phyloP scores from a whole-genome alignment of 2,797 vertebrate species.

The Phataginus tricuspis region DNA sequence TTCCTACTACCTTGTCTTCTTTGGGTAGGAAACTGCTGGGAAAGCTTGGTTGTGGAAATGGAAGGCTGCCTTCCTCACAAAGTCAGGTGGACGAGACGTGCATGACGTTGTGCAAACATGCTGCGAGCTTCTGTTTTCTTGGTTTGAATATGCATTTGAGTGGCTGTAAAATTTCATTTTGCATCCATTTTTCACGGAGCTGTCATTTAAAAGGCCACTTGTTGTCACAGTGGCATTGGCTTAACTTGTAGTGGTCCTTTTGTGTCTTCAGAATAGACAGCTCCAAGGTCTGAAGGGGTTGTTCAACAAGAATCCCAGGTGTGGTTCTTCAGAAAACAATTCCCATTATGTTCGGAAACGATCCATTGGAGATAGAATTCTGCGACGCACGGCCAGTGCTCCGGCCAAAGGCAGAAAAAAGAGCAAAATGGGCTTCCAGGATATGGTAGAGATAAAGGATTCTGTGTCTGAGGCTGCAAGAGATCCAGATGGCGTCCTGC shows the following conservation, averaged over 20 bases:
- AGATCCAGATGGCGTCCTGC: constrained; percentile 82
- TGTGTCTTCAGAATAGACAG: constrained; percentile 91
- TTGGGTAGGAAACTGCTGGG: constrained; percentile 62
- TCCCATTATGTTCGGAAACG: constrained; percentile 89
- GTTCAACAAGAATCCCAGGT: constrained; percentile 93
- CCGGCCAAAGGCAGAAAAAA: constrained; percentile 97
- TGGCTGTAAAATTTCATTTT: constrained; percentile 76
- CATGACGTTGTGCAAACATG: constrained; percentile 79
- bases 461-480: constrained; percentile 77
- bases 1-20: constrained; percentile 61
- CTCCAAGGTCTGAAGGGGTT: constrained; percentile 95
- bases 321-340: constrained; percentile 87
- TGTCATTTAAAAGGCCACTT: not conserved
- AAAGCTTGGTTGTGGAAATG: constrained; percentile 58
- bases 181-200: constrained; percentile 53
- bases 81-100: constrained; percentile 68
- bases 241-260: constrained; percentile 55
- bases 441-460: constrained; percentile 87
- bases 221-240: fast-evolving
- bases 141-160: constrained; percentile 45
- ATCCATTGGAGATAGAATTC: constrained; percentile 94
- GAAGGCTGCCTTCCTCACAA: constrained; percentile 76
- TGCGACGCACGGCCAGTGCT: constrained; percentile 96
- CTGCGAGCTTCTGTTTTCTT: constrained; percentile 67
- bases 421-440: constrained; percentile 93